phyloP scores from a whole-genome alignment of 2,888 invertebrate genomes.

The Conops quadrifasciatus region DNA sequence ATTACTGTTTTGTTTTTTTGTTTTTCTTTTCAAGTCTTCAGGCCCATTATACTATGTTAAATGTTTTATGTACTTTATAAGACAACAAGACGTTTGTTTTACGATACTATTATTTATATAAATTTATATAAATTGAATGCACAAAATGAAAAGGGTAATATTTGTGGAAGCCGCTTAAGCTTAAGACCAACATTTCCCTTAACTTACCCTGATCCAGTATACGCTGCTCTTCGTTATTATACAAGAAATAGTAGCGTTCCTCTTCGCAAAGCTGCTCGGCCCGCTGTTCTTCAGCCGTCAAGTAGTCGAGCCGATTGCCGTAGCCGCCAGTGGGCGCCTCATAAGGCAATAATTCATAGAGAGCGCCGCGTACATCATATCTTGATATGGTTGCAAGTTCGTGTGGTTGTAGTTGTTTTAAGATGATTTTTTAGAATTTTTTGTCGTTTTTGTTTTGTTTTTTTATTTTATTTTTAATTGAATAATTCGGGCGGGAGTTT shows the following conservation, averaged over 20 bases:
- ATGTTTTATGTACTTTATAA: not conserved
- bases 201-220: slow-evolving; percentile 86
- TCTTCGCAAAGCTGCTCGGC: slow-evolving; percentile 94
- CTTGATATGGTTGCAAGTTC: slow-evolving; percentile 65
- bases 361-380: slow-evolving; percentile 93
- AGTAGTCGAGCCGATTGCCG: slow-evolving; percentile 69
- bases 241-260: slow-evolving; percentile 88
- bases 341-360: slow-evolving; percentile 82
- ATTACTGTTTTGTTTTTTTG: not conserved
- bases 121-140: slow-evolving; percentile 1
- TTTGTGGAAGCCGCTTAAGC: slow-evolving; percentile 22
- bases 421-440: not conserved
- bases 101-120: not conserved
- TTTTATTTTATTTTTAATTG: too few species aligned
- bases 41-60: slow-evolving; percentile 5
- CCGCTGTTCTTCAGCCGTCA: slow-evolving; percentile 77
- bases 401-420: not conserved
- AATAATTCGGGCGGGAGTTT: slow-evolving; percentile 14
- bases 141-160: slow-evolving; percentile 22
- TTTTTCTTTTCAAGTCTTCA: not conserved
- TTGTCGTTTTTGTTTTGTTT: not conserved
- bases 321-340: slow-evolving; percentile 84
- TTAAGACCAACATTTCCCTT: slow-evolving; percentile 41
- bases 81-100: not conserved
- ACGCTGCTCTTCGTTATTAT: slow-evolving; percentile 88